phyloP scores from a whole-genome alignment of 2,113 vertebrate genomes.

The Probosciger aterrimus region DNA sequence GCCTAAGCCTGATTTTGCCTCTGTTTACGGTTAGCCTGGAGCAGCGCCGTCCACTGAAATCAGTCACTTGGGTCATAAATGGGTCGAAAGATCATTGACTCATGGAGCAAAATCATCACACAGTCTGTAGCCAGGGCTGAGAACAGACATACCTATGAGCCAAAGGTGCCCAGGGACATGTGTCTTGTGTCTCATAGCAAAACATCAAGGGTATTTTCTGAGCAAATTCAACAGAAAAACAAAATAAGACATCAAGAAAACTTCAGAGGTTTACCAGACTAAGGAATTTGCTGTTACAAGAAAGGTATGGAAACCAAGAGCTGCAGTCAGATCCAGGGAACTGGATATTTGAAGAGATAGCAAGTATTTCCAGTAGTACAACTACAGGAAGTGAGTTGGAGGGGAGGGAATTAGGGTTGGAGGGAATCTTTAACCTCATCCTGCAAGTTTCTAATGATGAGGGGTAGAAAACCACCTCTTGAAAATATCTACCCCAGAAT shows the following conservation, averaged over 20 bases:
- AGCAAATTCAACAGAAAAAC: background rate
- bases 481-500: background rate
- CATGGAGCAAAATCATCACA: background rate
- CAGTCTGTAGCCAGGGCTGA: background rate
- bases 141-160: background rate
- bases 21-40: slow-evolving; percentile 2
- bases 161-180: background rate
- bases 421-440: background rate
- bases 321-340: background rate
- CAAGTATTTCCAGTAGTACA: background rate
- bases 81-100: background rate
- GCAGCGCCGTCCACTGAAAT: background rate
- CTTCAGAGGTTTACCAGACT: background rate
- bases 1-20: background rate
- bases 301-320: background rate
- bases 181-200: background rate
- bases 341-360: background rate
- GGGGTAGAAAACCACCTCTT: background rate
- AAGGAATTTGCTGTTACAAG: background rate
- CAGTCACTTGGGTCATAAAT: background rate
- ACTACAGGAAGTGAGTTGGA: background rate
- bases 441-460: background rate
- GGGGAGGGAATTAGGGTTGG: background rate
- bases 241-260: background rate
- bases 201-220: background rate